Evolutionary conservation across 2,113 vertebrate genomes (phyloP).

Genomic region (Phaethon lepturus): DNA sequence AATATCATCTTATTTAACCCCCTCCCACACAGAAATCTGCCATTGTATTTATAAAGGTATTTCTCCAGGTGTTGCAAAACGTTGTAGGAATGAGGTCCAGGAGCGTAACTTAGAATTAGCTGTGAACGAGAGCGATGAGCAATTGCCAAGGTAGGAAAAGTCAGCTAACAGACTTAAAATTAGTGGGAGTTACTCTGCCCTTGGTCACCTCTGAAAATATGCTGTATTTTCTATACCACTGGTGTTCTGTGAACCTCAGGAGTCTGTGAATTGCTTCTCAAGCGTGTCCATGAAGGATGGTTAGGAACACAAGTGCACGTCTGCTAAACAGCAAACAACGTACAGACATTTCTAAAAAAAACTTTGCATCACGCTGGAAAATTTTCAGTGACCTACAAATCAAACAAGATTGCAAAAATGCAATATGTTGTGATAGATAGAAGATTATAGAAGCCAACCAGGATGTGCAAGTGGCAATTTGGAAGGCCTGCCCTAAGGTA

Average conservation of each 20-base stretch:
- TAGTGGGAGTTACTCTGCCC: background rate
- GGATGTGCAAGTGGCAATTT: background rate
- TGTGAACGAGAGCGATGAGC: accelerated
- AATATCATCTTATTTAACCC: background rate
- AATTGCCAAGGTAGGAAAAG: background rate
- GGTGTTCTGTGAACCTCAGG: background rate
- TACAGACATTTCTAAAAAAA: background rate
- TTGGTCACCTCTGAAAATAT: background rate
- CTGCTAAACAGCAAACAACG: background rate
- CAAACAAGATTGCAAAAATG: background rate
- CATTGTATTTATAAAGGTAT: background rate
- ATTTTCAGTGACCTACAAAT: background rate
- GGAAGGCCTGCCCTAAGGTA: background rate
- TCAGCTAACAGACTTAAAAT: background rate
- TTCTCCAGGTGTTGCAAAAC: background rate
- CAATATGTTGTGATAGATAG: accelerated
- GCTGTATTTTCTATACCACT: background rate
- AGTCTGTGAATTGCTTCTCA: background rate
- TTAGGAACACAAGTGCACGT: accelerated
- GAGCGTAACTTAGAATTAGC: background rate
- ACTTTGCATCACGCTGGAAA: background rate
- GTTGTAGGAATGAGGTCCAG: background rate
- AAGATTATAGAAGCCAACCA: background rate
- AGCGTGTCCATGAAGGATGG: background rate
- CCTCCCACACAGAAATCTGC: background rate